Percentiles rank a stretch among this genome's conserved stretches.
phyloP scores from a whole-genome alignment of 2,113 vertebrate genomes.

The Bufo bufo region DNA sequence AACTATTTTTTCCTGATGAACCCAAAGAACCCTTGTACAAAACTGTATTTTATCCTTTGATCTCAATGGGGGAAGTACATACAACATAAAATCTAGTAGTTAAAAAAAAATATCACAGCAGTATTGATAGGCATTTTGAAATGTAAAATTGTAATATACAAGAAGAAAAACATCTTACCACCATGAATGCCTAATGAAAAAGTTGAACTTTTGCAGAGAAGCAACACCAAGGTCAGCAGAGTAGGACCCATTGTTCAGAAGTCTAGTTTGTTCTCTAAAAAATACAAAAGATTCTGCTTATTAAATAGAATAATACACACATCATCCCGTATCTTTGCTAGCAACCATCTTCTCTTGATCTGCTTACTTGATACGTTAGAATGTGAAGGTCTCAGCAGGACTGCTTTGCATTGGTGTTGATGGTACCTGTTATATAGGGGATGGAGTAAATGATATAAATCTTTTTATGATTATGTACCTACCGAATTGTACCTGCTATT shows the following conservation, averaged over 20 bases:
- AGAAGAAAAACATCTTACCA: neutral
- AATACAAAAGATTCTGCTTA: neutral
- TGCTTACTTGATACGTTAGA: neutral
- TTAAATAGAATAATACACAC: neutral
- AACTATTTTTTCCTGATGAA: too few species aligned
- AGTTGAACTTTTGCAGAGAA: neutral
- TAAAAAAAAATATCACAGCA: neutral
- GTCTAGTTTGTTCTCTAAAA: too few species aligned
- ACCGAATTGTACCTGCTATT: too few species aligned
- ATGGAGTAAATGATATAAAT: neutral
- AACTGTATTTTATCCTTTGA: too few species aligned
- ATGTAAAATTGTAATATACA: neutral
- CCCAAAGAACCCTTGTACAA: too few species aligned
- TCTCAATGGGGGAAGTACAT: too few species aligned
- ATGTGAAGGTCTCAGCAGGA: neutral
- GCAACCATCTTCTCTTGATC: neutral
- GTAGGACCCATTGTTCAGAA: neutral
- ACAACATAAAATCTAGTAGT: too few species aligned
- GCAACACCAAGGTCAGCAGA: neutral
- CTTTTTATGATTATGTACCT: neutral
- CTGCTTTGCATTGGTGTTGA: neutral
- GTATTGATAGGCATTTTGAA: neutral
- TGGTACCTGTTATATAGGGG: neutral
- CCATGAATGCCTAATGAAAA: neutral
- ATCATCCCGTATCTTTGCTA: too few species aligned